A percentile compares a stretch with the other conserved stretches of the same genome.
phyloP scores from a whole-genome alignment of 2,797 vertebrate species.

The Mus caroli region DNA sequence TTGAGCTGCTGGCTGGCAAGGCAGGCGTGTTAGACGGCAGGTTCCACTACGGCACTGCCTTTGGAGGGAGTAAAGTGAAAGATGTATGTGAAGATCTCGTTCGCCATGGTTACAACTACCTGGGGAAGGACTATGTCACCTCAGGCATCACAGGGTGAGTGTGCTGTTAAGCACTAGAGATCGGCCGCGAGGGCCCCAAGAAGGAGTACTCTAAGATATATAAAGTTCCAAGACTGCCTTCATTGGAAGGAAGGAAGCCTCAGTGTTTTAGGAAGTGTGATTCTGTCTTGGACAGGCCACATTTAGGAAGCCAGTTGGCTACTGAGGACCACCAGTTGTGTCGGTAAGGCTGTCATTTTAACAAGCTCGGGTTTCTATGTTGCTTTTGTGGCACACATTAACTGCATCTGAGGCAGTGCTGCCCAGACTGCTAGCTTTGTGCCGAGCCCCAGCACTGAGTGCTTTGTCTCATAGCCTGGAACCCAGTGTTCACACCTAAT shows the following conservation, averaged over 20 bases:
- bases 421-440: not conserved
- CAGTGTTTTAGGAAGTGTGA: not conserved
- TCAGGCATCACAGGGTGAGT: conserved; percentile 99
- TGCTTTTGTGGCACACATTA: not conserved
- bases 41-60: conserved; percentile 99
- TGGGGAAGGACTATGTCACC: conserved; percentile 99
- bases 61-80: conserved; percentile 99
- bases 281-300: not conserved
- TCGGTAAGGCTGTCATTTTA: not conserved
- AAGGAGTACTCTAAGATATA: not conserved
- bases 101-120: conserved; percentile 98
- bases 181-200: not conserved
- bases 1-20: conserved; percentile 98
- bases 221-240: not conserved
- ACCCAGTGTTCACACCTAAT: not conserved
- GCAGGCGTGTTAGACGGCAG: conserved; percentile 96
- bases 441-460: not conserved
- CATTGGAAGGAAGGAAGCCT: not conserved
- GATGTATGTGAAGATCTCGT: conserved; percentile 99
- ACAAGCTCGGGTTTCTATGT: not conserved
- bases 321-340: not conserved
- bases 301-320: not conserved
- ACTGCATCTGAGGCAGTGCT: not conserved
- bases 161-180: not conserved
- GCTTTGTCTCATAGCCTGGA: not conserved